A percentile compares a stretch with the other conserved stretches of the same genome.
Conservation (phyloP, 2,888 invertebrate species). For the Lysandra bellargus region DNA sequence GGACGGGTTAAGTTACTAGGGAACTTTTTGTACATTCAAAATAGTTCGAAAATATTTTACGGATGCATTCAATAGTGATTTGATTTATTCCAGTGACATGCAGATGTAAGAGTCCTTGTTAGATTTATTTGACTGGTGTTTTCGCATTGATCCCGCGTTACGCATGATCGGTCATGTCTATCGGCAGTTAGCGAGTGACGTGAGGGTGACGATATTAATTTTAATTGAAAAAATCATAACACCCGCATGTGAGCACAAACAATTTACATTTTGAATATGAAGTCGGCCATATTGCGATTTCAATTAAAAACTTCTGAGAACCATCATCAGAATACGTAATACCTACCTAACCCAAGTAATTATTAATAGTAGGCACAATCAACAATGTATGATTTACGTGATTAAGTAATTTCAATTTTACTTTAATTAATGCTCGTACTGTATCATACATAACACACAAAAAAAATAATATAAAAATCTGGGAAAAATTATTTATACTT, state of each 20-base stretch:
- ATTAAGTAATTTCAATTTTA: no score
- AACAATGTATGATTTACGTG: no score
- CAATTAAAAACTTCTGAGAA: background rate
- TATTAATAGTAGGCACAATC: no score
- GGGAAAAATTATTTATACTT: no score
- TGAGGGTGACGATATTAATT: conserved; percentile 47
- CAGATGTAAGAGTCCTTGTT: conserved; percentile 78
- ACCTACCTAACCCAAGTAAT: no score
- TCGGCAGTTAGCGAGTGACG: conserved; percentile 66
- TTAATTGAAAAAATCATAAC: conserved; percentile 32
- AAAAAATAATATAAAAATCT: no score
- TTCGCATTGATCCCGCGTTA: conserved; percentile 69
- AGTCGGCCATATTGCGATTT: background rate
- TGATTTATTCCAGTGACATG: conserved; percentile 80
- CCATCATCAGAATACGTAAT: background rate
- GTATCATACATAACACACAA: no score
- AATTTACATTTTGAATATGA: conserved; percentile 19
- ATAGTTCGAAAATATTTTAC: conserved; percentile 79
- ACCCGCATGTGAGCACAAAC: conserved; percentile 31
- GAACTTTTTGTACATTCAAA: conserved; percentile 74
- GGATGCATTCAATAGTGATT: conserved; percentile 78
- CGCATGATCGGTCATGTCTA: conserved; percentile 77
- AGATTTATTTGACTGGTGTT: conserved; percentile 79
- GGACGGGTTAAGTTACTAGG: conserved; percentile 76
- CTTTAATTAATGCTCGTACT: no score